Evolutionary conservation across 2,113 vertebrate species (phyloP).

Genomic region (Vanacampus margaritifer): DNA sequence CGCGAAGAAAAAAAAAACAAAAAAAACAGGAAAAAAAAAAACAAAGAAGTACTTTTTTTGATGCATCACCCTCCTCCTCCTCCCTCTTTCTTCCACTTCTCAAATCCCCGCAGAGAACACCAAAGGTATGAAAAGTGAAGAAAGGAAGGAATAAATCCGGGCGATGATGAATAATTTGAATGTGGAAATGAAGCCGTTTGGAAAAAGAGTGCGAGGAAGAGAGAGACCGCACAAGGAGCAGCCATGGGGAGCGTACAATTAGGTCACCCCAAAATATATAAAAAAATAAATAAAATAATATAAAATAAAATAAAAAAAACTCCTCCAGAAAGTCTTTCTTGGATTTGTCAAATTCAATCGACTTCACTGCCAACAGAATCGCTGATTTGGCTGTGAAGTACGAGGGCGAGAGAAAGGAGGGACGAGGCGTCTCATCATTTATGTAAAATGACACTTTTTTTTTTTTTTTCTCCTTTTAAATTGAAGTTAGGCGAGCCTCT

Average conservation of each 20-base stretch:
- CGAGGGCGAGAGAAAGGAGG: conserved; percentile 43
- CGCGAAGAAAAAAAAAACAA: conserved; percentile 35
- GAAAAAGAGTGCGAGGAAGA: conserved; percentile 58
- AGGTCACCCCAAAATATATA: conserved; percentile 68
- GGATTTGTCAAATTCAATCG: conserved; percentile 74
- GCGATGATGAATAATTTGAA: conserved; percentile 79
- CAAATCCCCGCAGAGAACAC: conserved; percentile 79
- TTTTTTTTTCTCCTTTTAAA: conserved; percentile 10
- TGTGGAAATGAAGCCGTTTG: conserved; percentile 77
- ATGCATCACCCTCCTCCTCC: conserved; percentile 6
- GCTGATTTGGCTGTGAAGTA: conserved; percentile 67
- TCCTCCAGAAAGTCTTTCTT: conserved; percentile 73
- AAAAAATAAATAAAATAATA: conserved; percentile 55
- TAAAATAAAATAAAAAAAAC: conserved; percentile 48
- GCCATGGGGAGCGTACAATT: conserved; percentile 75
- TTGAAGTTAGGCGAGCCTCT: conserved; percentile 50
- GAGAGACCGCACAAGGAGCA: conserved; percentile 68
- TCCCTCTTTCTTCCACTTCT: conserved; percentile 59
- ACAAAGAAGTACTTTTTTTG: conserved; percentile 62
- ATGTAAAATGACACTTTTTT: conserved; percentile 54
- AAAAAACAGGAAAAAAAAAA: conserved; percentile 38
- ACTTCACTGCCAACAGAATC: conserved; percentile 69
- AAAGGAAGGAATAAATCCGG: conserved; percentile 75
- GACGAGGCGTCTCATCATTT: conserved; percentile 57
- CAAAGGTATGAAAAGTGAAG: conserved; percentile 79